A percentile compares a stretch with the other conserved stretches of the same genome.
These are phyloP conservation scores for Chaetodon auriga DNA, from an alignment of 2,113 vertebrate species.

Conservation along the genomic window DNA sequence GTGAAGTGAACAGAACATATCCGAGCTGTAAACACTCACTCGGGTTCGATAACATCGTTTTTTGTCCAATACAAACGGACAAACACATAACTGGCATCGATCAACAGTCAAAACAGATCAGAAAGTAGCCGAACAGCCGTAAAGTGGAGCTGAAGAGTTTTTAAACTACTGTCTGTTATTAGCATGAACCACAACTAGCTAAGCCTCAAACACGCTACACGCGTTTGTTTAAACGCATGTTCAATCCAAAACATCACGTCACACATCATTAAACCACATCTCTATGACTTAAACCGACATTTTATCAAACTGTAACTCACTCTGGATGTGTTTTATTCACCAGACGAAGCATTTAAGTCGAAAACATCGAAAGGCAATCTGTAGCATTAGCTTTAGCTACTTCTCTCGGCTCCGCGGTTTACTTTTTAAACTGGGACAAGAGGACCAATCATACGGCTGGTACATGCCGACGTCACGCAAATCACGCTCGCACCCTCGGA, in stretches of 20 bases:
- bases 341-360: background rate
- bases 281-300: fast-evolving
- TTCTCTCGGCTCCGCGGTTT: constrained; percentile 34
- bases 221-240: fast-evolving
- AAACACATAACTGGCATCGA: too few relatives aligned
- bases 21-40: too few relatives aligned
- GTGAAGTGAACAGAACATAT: too few relatives aligned
- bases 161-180: constrained; percentile 48
- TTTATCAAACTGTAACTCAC: constrained; percentile 8
- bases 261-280: background rate
- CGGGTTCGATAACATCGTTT: too few relatives aligned
- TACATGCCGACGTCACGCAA: background rate
- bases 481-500: fast-evolving
- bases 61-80: too few relatives aligned
- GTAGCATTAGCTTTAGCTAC: background rate
- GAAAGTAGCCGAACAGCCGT: too few relatives aligned
- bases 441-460: constrained; percentile 42
- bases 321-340: background rate
- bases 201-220: background rate
- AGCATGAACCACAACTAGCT: constrained; percentile 55
- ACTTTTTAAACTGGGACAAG: constrained; percentile 49
- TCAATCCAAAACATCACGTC: fast-evolving
- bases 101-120: background rate
- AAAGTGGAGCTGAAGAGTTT: background rate
- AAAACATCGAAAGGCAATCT: background rate